A percentile compares a stretch with the other conserved stretches of the same genome.
These are phyloP conservation scores for Microcebus murinus DNA, from an alignment of 2,113 vertebrate genomes.

Conservation along the genomic window DNA sequence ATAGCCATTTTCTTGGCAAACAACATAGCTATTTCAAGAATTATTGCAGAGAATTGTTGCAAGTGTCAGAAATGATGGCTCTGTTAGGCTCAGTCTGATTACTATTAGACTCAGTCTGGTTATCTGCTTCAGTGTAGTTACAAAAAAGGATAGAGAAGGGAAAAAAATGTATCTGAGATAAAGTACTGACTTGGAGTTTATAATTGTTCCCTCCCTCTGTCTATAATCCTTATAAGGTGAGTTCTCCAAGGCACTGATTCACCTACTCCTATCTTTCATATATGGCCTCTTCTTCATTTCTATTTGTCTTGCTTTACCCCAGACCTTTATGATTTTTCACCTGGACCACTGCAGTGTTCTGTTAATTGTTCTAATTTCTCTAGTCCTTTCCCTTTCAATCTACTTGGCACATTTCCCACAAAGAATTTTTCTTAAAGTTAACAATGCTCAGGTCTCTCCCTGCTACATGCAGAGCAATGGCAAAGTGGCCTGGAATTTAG, in stretches of 20 bases:
- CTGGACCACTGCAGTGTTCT: not conserved
- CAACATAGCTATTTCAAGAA: not conserved
- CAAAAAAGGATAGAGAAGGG: not conserved
- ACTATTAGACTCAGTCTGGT: not conserved
- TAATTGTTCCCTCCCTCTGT: not conserved
- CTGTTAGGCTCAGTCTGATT: not conserved
- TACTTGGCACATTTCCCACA: not conserved
- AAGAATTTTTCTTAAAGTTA: not conserved
- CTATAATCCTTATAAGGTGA: not conserved
- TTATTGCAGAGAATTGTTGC: constrained; percentile 8
- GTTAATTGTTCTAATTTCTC: not conserved
- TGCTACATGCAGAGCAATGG: not conserved
- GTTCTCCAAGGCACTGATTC: not conserved
- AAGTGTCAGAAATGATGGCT: constrained; percentile 42
- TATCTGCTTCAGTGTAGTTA: not conserved
- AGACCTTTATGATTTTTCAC: not conserved
- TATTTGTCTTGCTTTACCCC: not conserved
- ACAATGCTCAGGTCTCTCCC: not conserved
- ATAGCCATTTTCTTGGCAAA: constrained; percentile 60
- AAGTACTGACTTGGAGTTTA: not conserved
- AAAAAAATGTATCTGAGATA: not conserved
- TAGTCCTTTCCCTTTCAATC: not conserved
- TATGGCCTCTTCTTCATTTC: not conserved
- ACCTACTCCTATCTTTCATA: not conserved
- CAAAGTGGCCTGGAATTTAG: not conserved